Conservation (phyloP, 2,888 invertebrate species). For the Boloria euphrosyne region DNA sequence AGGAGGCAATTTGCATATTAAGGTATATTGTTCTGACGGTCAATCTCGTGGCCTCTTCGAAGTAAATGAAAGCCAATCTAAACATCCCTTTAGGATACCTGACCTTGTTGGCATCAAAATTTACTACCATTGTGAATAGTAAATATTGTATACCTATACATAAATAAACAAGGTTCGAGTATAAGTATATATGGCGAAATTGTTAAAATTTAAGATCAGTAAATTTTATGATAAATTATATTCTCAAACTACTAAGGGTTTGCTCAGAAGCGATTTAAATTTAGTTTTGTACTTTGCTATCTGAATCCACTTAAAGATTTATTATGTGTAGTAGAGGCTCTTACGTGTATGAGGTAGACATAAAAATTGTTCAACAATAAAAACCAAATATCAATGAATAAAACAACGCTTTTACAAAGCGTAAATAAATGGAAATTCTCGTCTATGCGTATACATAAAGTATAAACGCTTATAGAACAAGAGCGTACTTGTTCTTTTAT, state of each 20-base stretch:
- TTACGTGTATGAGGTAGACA: no score
- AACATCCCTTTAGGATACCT: not conserved
- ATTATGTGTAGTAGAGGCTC: no score
- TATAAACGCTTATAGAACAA: slow-evolving; percentile 3
- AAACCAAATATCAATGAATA: not conserved
- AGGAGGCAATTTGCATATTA: slow-evolving; percentile 27
- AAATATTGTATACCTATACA: not conserved
- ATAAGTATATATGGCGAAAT: no score
- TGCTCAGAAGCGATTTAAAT: no score
- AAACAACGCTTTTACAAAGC: not conserved
- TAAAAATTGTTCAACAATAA: not conserved
- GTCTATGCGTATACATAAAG: not conserved
- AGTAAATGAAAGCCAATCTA: slow-evolving; percentile 4
- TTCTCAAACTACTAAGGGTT: no score
- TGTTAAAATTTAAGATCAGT: no score
- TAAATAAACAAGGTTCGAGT: no score
- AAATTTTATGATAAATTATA: no score
- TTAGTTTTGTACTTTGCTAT: no score
- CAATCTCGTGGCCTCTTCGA: slow-evolving; percentile 11
- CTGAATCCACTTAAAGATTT: no score
- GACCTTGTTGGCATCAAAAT: not conserved
- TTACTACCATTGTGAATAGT: not conserved
- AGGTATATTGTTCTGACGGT: slow-evolving; percentile 5
- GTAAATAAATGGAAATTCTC: slow-evolving; percentile 4
- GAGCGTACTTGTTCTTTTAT: slow-evolving; percentile 11